Evolutionary conservation across 2,113 vertebrate genomes (phyloP).

Genomic region (Amphilophus citrinellus): DNA sequence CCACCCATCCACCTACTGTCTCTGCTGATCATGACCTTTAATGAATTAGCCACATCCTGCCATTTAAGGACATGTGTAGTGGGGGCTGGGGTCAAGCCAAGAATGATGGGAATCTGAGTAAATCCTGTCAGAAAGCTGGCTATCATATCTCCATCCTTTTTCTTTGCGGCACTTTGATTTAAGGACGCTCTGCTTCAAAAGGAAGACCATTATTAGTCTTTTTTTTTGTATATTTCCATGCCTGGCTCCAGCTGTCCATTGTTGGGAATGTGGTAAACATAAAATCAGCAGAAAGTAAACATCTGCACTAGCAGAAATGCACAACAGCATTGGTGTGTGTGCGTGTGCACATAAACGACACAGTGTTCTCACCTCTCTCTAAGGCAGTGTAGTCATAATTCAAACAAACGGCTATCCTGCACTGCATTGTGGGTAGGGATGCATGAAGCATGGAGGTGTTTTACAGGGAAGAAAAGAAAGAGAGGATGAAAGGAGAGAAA

Average conservation of each 20-base stretch:
- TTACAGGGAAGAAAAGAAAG: slow-evolving; percentile 65
- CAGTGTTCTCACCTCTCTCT: slow-evolving; percentile 67
- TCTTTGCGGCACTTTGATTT: neutral
- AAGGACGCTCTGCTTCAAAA: neutral
- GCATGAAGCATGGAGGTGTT: slow-evolving; percentile 73
- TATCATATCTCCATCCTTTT: neutral
- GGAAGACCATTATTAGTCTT: neutral
- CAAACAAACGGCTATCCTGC: slow-evolving; percentile 69
- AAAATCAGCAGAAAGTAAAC: slow-evolving; percentile 43
- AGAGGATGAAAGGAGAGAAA: slow-evolving; percentile 55
- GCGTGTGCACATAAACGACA: slow-evolving; percentile 21
- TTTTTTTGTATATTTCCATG: neutral
- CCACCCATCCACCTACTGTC: neutral
- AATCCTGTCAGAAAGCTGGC: slow-evolving; percentile 20
- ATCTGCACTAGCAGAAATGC: slow-evolving; percentile 37
- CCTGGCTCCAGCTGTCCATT: neutral
- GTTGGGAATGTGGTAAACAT: slow-evolving; percentile 39
- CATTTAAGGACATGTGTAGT: slow-evolving; percentile 19
- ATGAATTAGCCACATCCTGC: slow-evolving; percentile 42
- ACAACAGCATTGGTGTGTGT: slow-evolving; percentile 16
- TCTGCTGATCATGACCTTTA: slow-evolving; percentile 31
- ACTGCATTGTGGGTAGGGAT: slow-evolving; percentile 76
- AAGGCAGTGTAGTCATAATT: slow-evolving; percentile 69
- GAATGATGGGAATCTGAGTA: slow-evolving; percentile 29
- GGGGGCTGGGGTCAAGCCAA: slow-evolving; percentile 1